Percentiles rank a stretch among this genome's conserved stretches.
phyloP scores from a whole-genome alignment of 2,797 vertebrate species.

The Phrynocephalus guinanensis region DNA sequence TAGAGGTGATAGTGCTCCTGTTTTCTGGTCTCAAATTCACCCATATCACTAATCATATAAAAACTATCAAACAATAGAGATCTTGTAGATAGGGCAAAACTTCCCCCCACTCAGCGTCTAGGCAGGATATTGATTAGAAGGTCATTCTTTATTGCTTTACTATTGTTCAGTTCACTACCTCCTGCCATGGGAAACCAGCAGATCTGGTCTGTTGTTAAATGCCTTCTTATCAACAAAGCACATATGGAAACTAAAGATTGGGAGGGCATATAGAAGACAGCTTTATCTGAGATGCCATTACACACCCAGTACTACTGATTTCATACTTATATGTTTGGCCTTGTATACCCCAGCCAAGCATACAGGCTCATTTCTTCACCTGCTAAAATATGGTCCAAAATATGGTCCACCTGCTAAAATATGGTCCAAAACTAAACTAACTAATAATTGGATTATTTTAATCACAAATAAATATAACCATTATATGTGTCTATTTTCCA shows the following conservation, averaged over 20 bases:
- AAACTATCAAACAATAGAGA: conserved; percentile 66
- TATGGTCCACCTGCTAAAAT: background rate
- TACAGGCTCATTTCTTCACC: background rate
- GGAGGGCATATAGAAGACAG: background rate
- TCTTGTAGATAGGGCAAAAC: conserved; percentile 65
- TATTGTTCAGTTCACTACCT: conserved; percentile 67
- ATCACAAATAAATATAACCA: no score
- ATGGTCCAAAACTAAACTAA: background rate
- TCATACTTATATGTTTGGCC: background rate
- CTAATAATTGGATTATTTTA: no score
- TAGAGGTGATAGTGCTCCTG: conserved; percentile 25
- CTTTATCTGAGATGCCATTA: conserved; percentile 20
- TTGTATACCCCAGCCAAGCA: background rate
- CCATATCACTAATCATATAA: conserved; percentile 46
- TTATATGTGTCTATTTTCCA: no score
- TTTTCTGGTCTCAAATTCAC: conserved; percentile 66
- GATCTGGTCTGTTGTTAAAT: conserved; percentile 68
- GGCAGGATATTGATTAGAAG: conserved; percentile 75
- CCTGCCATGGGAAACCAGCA: conserved; percentile 68
- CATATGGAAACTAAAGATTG: conserved; percentile 63
- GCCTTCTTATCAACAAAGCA: conserved; percentile 60
- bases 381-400: background rate
- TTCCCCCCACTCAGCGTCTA: conserved; percentile 73
- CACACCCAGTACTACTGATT: conserved; percentile 7
- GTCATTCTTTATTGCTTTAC: conserved; percentile 69